These are phyloP conservation scores for Babyrousa celebensis DNA, from an alignment of 2,797 vertebrate genomes.

Conservation along the genomic window DNA sequence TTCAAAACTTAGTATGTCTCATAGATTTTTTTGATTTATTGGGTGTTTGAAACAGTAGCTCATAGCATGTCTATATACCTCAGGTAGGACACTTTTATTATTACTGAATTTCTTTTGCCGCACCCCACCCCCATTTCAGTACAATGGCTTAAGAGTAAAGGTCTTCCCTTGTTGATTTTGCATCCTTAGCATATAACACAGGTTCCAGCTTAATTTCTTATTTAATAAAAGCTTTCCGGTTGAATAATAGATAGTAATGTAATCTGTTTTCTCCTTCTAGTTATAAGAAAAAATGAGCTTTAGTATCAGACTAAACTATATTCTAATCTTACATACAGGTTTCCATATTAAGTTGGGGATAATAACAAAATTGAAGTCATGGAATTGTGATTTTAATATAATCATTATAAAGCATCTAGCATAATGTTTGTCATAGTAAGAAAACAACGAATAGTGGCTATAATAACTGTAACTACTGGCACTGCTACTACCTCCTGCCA, in stretches of 20 bases:
- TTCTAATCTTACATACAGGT: constrained; percentile 13
- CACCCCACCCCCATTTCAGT: not conserved
- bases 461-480: not conserved
- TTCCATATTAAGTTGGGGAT: not conserved
- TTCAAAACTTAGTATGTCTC: constrained; percentile 36
- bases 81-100: not conserved
- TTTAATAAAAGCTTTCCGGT: constrained; percentile 38
- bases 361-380: not conserved
- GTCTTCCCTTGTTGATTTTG: constrained; percentile 16
- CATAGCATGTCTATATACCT: not conserved
- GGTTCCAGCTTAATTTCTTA: not conserved
- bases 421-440: not conserved
- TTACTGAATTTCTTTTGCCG: not conserved
- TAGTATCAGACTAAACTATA: constrained; percentile 63
- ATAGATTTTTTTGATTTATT: not conserved
- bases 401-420: not conserved
- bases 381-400: constrained; percentile 6
- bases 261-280: constrained; percentile 13
- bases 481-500: not conserved
- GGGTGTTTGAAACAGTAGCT: not conserved
- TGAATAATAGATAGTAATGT: constrained; percentile 27
- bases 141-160: not conserved
- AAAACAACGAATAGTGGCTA: not conserved
- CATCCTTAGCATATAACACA: not conserved
- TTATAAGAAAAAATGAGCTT: constrained; percentile 15